A percentile compares a stretch with the other conserved stretches of the same genome.
These are phyloP conservation scores for Margaritifera margaritifera DNA, from an alignment of 2,888 invertebrate species.

Conservation along the genomic window DNA sequence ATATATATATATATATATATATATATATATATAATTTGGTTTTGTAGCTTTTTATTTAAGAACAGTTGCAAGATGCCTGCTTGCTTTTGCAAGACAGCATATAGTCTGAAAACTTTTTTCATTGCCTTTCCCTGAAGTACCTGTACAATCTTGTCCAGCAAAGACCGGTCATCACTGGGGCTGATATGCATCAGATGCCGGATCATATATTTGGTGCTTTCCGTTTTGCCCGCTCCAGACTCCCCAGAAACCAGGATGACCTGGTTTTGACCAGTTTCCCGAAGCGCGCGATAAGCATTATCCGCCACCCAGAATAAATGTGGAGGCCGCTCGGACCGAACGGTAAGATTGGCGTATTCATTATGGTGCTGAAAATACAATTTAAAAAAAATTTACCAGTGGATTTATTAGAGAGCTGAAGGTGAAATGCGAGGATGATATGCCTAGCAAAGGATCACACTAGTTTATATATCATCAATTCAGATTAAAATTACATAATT, in stretches of 20 bases:
- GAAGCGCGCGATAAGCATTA: slow-evolving; percentile 45
- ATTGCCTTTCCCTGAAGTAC: slow-evolving; percentile 28
- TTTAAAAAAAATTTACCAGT: not conserved
- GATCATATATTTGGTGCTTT: slow-evolving; percentile 65
- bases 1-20: too few relatives aligned
- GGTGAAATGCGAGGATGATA: too few relatives aligned
- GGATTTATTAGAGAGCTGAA: too few relatives aligned
- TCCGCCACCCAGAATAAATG: slow-evolving; percentile 58
- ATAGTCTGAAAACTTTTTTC: not conserved
- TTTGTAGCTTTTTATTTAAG: too few relatives aligned
- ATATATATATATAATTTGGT: too few relatives aligned
- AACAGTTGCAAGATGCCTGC: too few relatives aligned
- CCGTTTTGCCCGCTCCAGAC: slow-evolving; percentile 67
- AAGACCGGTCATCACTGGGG: slow-evolving; percentile 47
- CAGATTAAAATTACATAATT: too few relatives aligned
- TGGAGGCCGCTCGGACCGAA: slow-evolving; percentile 42
- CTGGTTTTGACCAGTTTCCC: slow-evolving; percentile 51
- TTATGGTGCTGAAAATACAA: slow-evolving; percentile 44
- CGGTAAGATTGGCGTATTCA: slow-evolving; percentile 39
- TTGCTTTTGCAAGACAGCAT: too few relatives aligned
- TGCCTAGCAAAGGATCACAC: too few relatives aligned
- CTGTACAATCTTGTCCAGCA: slow-evolving; percentile 66
- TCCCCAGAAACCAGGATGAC: slow-evolving; percentile 66
- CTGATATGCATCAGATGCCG: slow-evolving; percentile 62
- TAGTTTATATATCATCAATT: too few relatives aligned